Base-by-base conservation (phyloP, 2,888 invertebrate genomes). In the Ochropleura leucogaster region DNA sequence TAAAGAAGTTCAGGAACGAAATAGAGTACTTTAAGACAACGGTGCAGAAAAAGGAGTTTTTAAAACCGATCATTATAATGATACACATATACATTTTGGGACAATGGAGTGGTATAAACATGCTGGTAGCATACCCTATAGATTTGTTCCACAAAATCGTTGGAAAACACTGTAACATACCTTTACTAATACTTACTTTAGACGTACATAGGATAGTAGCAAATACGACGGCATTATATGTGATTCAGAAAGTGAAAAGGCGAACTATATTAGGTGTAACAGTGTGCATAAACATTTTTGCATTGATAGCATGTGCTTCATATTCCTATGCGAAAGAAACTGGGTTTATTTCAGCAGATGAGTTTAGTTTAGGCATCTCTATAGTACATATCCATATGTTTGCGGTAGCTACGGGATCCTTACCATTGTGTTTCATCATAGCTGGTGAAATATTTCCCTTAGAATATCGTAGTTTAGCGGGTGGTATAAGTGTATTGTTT, bases 381-480 rank as follows among this genome's bases (percentile, higher is more conserved):
- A 79, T 95, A 40, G 89, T 93, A 9, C 94, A 94, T 55, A 84
- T 93, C 0, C 93, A 97, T 78, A 97, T 97, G 86, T 93, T 96
- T 40, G 96, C 97, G 4, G 94, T 97, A 51, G 95, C 97, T 0
- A 94, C 97, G 3, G 97, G 98, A 0, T 93, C 97, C 3, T 93
- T 97, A 10, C 97, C 98, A 0, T 87, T 98, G 51, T 97, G 98
- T 0, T 98, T 97, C 93, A 97, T 97, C 10, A 97, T 98, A 91
- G 97, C 97, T 70, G 98, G 98, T 0, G 98, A 98, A 90, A 92
- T 98, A 7, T 98, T 97, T 84, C 96, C 97, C 4, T 92, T 97
- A 46, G 95, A 96, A 72, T 97, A 96, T 60, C 95, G 97, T 69
- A 97, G 97, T 44, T 89, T 97, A 0, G 97, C 97, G 0, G 93